A percentile compares a stretch with the other conserved stretches of the same genome.
Evolutionary conservation across 2,113 vertebrate species (phyloP).

Genomic region (Myrmecobius fasciatus): DNA sequence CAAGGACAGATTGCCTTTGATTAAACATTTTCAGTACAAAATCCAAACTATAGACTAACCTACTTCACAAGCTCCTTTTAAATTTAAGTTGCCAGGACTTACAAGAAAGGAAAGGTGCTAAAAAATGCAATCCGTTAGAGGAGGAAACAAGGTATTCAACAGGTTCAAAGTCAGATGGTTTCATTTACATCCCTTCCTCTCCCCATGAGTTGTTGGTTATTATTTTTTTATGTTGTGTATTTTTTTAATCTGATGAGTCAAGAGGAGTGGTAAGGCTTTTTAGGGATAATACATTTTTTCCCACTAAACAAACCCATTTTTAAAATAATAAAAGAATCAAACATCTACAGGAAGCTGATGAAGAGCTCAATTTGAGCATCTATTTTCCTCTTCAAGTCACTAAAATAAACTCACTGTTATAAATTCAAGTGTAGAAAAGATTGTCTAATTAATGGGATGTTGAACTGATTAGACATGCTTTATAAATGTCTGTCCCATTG

Average conservation of each 20-base stretch:
- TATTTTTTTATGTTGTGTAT: neutral
- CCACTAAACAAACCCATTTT: constrained; percentile 60
- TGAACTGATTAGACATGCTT: constrained; percentile 46
- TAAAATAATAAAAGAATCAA: constrained; percentile 69
- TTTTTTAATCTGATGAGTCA: neutral
- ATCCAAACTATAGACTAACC: neutral
- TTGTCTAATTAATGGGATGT: constrained; percentile 65
- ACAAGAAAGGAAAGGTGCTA: neutral
- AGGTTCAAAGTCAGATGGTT: neutral
- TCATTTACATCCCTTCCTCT: neutral
- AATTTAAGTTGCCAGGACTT: neutral
- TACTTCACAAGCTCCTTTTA: neutral
- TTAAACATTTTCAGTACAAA: fast-evolving
- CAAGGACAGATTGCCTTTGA: neutral
- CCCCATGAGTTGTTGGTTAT: neutral
- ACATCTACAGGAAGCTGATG: constrained; percentile 60
- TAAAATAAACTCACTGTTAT: constrained; percentile 68
- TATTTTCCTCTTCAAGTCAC: constrained; percentile 62
- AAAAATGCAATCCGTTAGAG: neutral
- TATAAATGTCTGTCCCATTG: constrained; percentile 5
- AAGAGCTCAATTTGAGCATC: constrained; percentile 55
- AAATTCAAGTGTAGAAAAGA: constrained; percentile 57
- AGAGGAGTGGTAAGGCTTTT: constrained; percentile 17
- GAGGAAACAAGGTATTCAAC: neutral
- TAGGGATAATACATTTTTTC: constrained; percentile 33